Percentiles rank a stretch among this genome's conserved stretches.
Evolutionary conservation across 2,888 invertebrate species (phyloP).

Genomic region (Pomacea canaliculata): DNA sequence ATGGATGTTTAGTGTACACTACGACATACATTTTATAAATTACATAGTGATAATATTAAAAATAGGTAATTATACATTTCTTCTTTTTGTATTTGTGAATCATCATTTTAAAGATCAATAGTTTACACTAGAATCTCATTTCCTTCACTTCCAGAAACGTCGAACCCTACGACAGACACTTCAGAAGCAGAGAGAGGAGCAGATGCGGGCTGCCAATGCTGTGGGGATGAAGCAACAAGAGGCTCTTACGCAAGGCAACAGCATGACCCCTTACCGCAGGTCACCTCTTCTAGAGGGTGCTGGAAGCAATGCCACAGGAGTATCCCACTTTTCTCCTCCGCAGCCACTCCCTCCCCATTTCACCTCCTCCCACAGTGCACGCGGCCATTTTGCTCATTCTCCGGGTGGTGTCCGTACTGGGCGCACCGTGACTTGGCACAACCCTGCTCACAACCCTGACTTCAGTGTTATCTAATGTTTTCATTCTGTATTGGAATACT

Average conservation of each 20-base stretch:
- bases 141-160: conserved; percentile 79
- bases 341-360: conserved; percentile 30
- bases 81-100: no score
- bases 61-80: no score
- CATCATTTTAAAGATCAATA: no score
- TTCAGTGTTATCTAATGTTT: conserved; percentile 24
- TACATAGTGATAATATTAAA: no score
- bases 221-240: conserved; percentile 22
- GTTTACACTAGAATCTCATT: no score
- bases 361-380: conserved; percentile 11
- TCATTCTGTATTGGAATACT: neutral
- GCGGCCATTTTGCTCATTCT: conserved; percentile 34
- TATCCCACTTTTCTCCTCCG: conserved; percentile 31
- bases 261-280: conserved; percentile 38
- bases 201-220: conserved; percentile 30
- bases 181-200: conserved; percentile 57
- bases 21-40: no score
- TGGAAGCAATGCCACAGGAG: conserved; percentile 41
- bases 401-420: conserved; percentile 34
- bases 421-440: conserved; percentile 45
- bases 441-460: conserved; percentile 40
- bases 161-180: conserved; percentile 86
- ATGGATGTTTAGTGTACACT: no score
- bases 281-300: conserved; percentile 46
- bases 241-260: conserved; percentile 26